A percentile compares a stretch with the other conserved stretches of the same genome.
These are phyloP conservation scores for Chlamydotis undulata DNA, from an alignment of 2,113 vertebrate species.

Conservation along the genomic window DNA sequence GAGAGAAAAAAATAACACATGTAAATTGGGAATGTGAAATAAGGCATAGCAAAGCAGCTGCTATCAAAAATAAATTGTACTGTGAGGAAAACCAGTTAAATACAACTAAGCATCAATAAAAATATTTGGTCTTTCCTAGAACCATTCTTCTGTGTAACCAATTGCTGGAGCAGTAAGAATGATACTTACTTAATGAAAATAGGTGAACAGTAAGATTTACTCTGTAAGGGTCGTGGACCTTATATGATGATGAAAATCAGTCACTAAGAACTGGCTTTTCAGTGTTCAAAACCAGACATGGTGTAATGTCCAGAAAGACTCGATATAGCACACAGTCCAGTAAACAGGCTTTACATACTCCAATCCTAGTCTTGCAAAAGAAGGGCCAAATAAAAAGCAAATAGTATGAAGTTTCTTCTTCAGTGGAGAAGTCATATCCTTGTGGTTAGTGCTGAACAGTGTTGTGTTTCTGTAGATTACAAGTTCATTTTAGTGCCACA, in stretches of 20 bases:
- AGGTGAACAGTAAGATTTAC: background rate
- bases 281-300: background rate
- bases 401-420: background rate
- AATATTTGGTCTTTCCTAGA: background rate
- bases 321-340: background rate
- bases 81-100: background rate
- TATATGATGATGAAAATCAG: background rate
- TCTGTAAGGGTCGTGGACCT: background rate
- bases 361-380: background rate
- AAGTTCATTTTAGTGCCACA: background rate
- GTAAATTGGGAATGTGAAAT: slow-evolving; percentile 21
- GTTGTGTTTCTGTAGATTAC: background rate
- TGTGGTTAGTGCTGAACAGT: background rate
- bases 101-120: background rate
- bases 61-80: slow-evolving; percentile 12
- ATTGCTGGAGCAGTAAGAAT: background rate
- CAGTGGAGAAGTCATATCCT: background rate
- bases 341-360: background rate
- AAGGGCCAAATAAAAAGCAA: background rate
- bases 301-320: background rate
- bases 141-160: background rate
- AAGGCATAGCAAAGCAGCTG: slow-evolving; percentile 12
- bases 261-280: background rate
- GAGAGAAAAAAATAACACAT: slow-evolving; percentile 18
- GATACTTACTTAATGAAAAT: background rate